These are phyloP conservation scores for Holcopasites calliopsidis DNA, from an alignment of 1,140 invertebrate species.

Conservation along the genomic window DNA sequence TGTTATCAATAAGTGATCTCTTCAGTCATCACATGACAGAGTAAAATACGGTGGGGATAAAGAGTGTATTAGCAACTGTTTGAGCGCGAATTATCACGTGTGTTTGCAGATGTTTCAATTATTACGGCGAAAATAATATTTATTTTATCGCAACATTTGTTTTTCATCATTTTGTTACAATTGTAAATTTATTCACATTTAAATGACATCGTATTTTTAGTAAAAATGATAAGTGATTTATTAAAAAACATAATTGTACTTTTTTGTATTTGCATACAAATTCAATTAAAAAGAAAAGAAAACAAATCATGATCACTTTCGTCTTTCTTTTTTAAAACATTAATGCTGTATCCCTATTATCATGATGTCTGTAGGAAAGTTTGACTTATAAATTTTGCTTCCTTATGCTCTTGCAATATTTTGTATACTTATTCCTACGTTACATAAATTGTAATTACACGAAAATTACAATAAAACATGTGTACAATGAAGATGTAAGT, in stretches of 20 bases:
- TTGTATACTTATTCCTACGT: conserved; percentile 8
- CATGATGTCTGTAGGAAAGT: neutral
- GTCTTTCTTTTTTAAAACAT: conserved; percentile 21
- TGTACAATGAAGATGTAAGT: conserved; percentile 24
- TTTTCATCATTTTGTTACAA: conserved; percentile 51
- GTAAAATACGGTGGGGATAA: neutral
- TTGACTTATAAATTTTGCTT: neutral
- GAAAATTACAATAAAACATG: conserved; percentile 24
- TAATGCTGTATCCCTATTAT: conserved; percentile 14
- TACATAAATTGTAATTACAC: conserved; percentile 2
- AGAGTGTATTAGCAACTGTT: neutral
- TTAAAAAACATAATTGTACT: no score
- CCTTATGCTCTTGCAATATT: neutral
- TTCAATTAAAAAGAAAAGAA: no score
- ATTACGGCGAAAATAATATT: neutral
- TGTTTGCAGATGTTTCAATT: neutral
- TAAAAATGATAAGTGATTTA: no score
- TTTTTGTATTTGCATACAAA: no score
- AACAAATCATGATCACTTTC: no score
- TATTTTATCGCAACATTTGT: neutral
- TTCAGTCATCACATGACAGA: conserved; percentile 21
- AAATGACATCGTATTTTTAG: no score
- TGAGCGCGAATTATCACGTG: neutral
- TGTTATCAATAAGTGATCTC: conserved; percentile 8
- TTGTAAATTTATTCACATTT: neutral